phyloP scores from a whole-genome alignment of 2,113 vertebrate species.

The Phoenicopterus ruber region DNA sequence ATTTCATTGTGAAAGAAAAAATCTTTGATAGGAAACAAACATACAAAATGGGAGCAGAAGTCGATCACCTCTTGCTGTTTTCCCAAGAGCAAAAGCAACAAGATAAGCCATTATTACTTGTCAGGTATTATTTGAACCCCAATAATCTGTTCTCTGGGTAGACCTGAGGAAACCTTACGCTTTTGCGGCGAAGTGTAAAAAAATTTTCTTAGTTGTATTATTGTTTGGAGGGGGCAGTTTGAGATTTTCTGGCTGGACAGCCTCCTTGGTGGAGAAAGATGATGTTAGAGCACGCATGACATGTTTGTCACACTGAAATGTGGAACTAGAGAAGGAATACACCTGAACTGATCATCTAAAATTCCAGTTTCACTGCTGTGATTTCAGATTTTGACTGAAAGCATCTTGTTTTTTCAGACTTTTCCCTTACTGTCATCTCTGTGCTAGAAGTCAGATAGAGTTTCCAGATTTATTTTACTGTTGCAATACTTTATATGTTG shows the following conservation, averaged over 20 bases:
- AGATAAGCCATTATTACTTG: constrained; percentile 28
- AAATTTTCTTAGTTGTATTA: not conserved
- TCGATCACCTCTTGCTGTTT: constrained; percentile 4
- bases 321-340: not conserved
- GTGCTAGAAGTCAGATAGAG: not conserved
- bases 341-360: not conserved
- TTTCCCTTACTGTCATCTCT: not conserved
- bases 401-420: not conserved
- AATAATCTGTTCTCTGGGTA: not conserved
- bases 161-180: not conserved
- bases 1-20: constrained; percentile 53
- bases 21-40: constrained; percentile 20
- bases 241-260: not conserved
- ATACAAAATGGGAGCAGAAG: not conserved
- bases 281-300: not conserved
- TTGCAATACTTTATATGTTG: not conserved
- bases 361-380: not conserved
- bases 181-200: not conserved
- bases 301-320: not conserved
- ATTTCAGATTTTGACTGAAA: not conserved
- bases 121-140: not conserved
- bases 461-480: not conserved
- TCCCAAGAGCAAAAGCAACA: constrained; percentile 27
- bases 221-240: not conserved
- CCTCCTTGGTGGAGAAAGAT: not conserved